These are phyloP conservation scores for Prinia subflava DNA, from an alignment of 2,113 vertebrate genomes.

Conservation along the genomic window DNA sequence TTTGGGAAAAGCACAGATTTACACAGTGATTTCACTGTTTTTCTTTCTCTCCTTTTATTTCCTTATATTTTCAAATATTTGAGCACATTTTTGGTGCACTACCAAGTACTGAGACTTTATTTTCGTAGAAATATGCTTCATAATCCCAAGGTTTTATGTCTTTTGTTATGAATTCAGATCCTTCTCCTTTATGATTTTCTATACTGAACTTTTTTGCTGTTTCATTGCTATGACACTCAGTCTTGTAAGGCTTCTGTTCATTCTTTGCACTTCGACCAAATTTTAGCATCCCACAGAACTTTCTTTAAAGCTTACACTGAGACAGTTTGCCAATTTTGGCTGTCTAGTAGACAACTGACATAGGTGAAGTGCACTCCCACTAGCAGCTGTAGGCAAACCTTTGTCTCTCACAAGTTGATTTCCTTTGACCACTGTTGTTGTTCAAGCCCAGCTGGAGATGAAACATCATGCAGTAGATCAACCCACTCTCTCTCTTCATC, in stretches of 20 bases:
- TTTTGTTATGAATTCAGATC: background rate
- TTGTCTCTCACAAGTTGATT: background rate
- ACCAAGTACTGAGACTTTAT: background rate
- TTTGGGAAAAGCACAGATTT: background rate
- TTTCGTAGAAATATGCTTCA: background rate
- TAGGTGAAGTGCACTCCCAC: background rate
- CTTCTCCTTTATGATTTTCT: background rate
- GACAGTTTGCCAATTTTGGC: background rate
- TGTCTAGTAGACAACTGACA: background rate
- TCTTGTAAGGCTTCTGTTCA: background rate
- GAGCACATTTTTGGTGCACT: background rate
- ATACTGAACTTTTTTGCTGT: background rate
- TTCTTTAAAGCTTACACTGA: background rate
- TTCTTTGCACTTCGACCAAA: background rate
- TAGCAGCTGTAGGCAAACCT: background rate
- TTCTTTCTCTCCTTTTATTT: background rate
- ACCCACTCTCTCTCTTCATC: background rate
- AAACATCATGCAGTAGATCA: background rate
- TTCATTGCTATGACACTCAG: background rate
- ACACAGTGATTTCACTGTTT: background rate
- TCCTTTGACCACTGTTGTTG: background rate
- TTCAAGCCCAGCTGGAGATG: background rate
- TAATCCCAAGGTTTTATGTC: background rate
- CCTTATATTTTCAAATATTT: background rate
- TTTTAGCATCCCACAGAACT: background rate